phyloP scores from a whole-genome alignment of 2,888 invertebrate genomes.

The Drosophila setosimentum region DNA sequence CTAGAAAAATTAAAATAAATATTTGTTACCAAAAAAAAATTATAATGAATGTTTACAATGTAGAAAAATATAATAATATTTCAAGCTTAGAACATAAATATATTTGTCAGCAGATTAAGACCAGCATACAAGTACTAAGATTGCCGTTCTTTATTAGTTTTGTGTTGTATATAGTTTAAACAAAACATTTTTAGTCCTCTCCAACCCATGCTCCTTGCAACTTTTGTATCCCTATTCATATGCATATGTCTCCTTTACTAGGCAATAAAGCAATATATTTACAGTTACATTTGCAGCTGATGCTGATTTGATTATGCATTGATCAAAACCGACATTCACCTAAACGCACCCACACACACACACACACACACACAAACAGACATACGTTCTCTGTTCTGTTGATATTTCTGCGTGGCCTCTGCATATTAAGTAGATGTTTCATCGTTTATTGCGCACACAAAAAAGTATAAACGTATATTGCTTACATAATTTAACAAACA shows the following conservation, averaged over 20 bases:
- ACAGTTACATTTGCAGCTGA: constrained; percentile 53
- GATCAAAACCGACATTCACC: constrained; percentile 32
- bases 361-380: constrained; percentile 18
- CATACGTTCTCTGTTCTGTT: constrained; percentile 19
- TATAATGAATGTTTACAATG: not conserved
- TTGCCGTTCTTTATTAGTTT: not conserved
- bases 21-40: not conserved
- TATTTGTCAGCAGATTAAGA: not conserved
- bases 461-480: constrained; percentile 59
- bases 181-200: not conserved
- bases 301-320: constrained; percentile 63
- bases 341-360: constrained; percentile 1
- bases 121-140: not conserved
- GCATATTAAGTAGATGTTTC: constrained; percentile 71
- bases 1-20: not conserved
- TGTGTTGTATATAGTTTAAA: not conserved
- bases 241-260: not conserved
- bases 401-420: constrained; percentile 58
- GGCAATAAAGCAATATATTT: constrained; percentile 24
- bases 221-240: not conserved
- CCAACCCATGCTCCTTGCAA: not conserved
- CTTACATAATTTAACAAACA: constrained; percentile 71
- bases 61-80: not conserved
- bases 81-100: not conserved
- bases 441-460: constrained; percentile 63